phyloP scores from a whole-genome alignment of 2,113 vertebrate species.

The Seriola aureovittata region DNA sequence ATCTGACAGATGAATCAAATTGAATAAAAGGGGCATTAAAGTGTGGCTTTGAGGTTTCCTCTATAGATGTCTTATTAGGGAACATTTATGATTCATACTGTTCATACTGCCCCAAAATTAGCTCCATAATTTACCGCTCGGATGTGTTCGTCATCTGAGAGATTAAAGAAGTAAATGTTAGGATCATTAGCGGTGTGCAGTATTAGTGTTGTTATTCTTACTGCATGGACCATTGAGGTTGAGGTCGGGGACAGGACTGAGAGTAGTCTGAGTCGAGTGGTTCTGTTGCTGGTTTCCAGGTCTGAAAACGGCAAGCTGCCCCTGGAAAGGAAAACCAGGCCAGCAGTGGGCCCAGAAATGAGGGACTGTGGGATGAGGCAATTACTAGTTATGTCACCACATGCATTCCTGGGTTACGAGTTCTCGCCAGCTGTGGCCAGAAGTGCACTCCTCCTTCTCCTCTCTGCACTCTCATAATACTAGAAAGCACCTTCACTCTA shows the following conservation, averaged over 20 bases:
- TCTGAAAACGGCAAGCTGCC: constrained; percentile 69
- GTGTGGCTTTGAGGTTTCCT: constrained; percentile 73
- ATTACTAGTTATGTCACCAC: constrained; percentile 83
- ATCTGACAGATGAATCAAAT: constrained; percentile 48
- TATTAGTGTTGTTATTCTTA: constrained; percentile 77
- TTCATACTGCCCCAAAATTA: constrained; percentile 63
- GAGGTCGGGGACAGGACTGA: constrained; percentile 57
- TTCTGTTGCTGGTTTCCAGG: constrained; percentile 68
- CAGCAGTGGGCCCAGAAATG: constrained; percentile 69
- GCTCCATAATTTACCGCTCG: constrained; percentile 61
- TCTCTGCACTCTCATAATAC: constrained; percentile 50
- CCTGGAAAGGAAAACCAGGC: constrained; percentile 67
- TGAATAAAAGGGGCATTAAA: constrained; percentile 54
- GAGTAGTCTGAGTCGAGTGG: constrained; percentile 42
- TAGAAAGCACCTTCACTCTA: constrained; percentile 44
- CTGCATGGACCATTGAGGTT: constrained; percentile 54
- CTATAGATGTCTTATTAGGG: constrained; percentile 63
- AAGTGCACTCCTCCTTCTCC: constrained; percentile 59
- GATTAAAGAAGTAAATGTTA: constrained; percentile 60
- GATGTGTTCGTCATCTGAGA: constrained; percentile 69
- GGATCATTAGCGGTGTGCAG: constrained; percentile 70
- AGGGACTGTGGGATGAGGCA: constrained; percentile 80
- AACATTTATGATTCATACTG: constrained; percentile 72
- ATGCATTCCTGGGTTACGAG: constrained; percentile 81
- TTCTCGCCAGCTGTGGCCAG: constrained; percentile 78